phyloP scores from a whole-genome alignment of 2,113 vertebrate genomes.

The Pica pica region DNA sequence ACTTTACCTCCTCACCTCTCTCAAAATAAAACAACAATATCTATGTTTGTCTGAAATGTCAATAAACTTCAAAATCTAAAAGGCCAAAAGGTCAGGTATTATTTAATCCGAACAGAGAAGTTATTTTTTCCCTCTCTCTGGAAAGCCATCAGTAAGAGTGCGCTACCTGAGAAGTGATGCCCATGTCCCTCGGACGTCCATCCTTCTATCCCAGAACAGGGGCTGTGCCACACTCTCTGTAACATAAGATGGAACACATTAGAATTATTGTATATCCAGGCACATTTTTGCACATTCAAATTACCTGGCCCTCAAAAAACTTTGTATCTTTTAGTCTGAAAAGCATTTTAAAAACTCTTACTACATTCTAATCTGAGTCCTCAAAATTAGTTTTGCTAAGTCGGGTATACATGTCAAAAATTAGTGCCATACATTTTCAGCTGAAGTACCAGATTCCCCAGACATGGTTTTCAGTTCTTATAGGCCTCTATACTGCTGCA shows the following conservation, averaged over 20 bases:
- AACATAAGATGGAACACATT: background rate
- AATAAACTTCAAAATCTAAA: background rate
- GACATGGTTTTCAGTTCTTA: background rate
- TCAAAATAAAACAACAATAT: background rate
- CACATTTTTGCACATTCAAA: background rate
- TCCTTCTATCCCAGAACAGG: background rate
- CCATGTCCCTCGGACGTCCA: accelerated
- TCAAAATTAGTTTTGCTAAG: background rate
- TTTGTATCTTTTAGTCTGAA: background rate
- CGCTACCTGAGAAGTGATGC: slow-evolving; percentile 23
- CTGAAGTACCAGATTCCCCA: background rate
- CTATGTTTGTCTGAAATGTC: background rate
- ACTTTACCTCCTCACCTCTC: background rate
- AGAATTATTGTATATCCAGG: background rate
- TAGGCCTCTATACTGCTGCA: background rate
- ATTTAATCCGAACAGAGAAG: background rate
- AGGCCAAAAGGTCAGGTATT: background rate
- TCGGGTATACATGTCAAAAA: background rate
- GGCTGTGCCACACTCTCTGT: background rate
- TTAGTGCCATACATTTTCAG: background rate
- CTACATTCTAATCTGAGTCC: background rate
- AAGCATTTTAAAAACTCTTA: background rate
- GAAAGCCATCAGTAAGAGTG: background rate
- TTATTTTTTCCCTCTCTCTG: background rate
- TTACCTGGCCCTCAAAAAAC: background rate